Evolutionary conservation across 2,888 invertebrate genomes (phyloP).

Genomic region (Doris montereyensis): DNA sequence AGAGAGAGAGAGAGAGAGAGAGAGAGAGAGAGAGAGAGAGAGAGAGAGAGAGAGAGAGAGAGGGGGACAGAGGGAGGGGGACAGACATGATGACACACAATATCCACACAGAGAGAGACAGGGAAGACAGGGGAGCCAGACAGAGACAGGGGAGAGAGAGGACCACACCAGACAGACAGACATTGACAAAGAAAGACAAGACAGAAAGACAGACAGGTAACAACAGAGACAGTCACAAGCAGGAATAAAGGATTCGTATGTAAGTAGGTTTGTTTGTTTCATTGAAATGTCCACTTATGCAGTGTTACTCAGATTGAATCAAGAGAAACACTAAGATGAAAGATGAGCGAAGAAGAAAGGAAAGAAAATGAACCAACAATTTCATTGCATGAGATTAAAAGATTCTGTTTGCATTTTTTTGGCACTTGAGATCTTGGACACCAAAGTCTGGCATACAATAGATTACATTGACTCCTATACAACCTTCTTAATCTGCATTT

Average conservation of each 20-base stretch:
- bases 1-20: neutral
- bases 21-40: neutral
- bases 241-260: neutral
- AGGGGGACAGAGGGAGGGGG: neutral
- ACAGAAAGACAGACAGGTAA: neutral
- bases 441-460: no score
- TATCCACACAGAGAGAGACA: neutral
- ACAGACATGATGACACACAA: neutral
- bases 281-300: no score
- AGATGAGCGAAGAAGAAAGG: no score
- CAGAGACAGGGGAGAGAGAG: neutral
- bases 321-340: no score
- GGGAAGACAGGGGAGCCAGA: neutral
- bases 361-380: no score
- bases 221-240: constrained; percentile 1
- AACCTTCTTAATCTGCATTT: no score
- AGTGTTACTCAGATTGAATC: no score
- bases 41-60: neutral
- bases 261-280: neutral
- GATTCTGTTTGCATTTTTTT: no score
- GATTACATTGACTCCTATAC: no score
- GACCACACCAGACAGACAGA: neutral
- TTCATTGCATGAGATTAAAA: no score
- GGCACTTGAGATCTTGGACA: no score
- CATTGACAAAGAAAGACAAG: neutral